These are phyloP conservation scores for Apus apus DNA, from an alignment of 2,113 vertebrate genomes.

Conservation along the genomic window DNA sequence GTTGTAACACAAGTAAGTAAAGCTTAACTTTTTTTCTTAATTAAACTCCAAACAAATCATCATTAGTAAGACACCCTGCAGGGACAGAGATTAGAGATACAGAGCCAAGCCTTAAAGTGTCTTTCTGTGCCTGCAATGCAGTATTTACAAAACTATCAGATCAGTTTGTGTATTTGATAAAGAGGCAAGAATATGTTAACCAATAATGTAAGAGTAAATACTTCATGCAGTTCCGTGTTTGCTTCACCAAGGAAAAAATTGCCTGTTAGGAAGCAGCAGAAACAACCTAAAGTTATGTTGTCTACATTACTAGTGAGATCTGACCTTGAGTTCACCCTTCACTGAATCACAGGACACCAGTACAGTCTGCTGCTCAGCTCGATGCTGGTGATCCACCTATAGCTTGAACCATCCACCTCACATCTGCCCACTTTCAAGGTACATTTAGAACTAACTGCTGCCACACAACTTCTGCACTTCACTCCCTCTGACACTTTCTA, in stretches of 20 bases:
- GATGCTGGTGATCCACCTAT: too few species aligned
- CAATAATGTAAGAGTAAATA: background rate
- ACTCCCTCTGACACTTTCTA: background rate
- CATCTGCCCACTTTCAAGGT: too few species aligned
- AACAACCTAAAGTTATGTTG: background rate
- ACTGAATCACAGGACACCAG: background rate
- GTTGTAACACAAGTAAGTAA: slow-evolving; percentile 30
- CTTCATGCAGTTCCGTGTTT: background rate
- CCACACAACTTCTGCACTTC: background rate
- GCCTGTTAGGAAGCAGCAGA: background rate
- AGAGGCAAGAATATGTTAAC: background rate
- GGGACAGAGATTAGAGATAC: slow-evolving; percentile 33
- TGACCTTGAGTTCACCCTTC: background rate
- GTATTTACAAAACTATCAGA: slow-evolving; percentile 16
- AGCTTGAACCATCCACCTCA: too few species aligned
- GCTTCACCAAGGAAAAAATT: background rate
- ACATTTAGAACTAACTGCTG: too few species aligned
- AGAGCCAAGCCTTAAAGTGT: background rate
- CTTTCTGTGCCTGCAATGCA: background rate
- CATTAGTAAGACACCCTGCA: slow-evolving; percentile 12
- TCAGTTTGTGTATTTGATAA: background rate
- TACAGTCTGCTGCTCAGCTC: background rate
- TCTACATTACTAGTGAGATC: background rate
- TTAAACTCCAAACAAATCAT: slow-evolving; percentile 45
- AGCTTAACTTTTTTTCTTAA: slow-evolving; percentile 50